These are phyloP conservation scores for Aphelinus certus DNA, from an alignment of 1,140 invertebrate genomes.

Conservation along the genomic window DNA sequence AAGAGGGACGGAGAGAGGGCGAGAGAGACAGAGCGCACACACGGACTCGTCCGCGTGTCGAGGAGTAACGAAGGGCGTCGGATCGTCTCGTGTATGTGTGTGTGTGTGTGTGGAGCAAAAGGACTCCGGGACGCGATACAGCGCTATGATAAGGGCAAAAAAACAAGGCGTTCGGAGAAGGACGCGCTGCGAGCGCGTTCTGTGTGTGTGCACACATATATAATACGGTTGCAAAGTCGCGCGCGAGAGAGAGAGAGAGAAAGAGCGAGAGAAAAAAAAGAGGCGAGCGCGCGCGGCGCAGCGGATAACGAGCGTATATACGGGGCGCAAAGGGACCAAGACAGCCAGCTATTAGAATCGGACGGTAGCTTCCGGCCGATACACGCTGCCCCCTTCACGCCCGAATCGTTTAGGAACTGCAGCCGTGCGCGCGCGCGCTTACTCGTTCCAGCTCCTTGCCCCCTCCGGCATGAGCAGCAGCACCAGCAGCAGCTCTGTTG, in stretches of 20 bases:
- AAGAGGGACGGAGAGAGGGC: background rate
- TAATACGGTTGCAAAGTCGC: too few species aligned
- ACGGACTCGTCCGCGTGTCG: background rate
- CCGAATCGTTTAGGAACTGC: slow-evolving; percentile 8
- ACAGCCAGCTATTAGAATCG: slow-evolving; percentile 15
- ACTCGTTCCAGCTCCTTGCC: slow-evolving; percentile 26
- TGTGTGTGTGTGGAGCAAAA: slow-evolving; percentile 2
- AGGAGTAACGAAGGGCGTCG: slow-evolving; percentile 11
- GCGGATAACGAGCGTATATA: slow-evolving; percentile 6
- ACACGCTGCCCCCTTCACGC: background rate
- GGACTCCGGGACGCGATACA: slow-evolving; percentile 14
- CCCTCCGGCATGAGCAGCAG: too few species aligned
- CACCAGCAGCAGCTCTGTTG: background rate
- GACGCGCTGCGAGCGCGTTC: background rate
- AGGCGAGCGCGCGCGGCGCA: background rate
- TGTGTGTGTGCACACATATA: too few species aligned
- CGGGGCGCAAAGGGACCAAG: background rate
- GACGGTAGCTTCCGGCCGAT: slow-evolving; percentile 24
- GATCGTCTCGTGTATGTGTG: background rate
- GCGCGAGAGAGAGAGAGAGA: background rate
- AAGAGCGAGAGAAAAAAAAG: background rate
- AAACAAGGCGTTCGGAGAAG: background rate
- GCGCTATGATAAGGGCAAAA: slow-evolving; percentile 34
- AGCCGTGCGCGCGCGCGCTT: slow-evolving; percentile 1
- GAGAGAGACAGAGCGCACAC: too few species aligned